Base-by-base conservation (phyloP, 2,797 vertebrate genomes). In the Gouania willdenowi region DNA sequence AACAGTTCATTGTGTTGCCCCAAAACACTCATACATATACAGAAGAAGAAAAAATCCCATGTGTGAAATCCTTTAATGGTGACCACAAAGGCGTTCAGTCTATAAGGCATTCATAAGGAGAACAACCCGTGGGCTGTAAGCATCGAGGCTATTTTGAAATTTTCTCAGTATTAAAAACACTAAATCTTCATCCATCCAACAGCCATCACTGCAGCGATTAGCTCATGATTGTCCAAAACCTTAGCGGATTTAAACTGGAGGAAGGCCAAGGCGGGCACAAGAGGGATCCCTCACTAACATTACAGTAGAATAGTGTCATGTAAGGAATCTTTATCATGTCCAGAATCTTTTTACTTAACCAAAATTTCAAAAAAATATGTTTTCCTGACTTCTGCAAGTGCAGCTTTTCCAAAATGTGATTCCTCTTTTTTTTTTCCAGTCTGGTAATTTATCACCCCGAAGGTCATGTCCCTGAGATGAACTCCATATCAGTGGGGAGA, bases 191-290 rank as follows among this genome's bases (percentile, higher is more conserved):
- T n/a, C n/a, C n/a, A n/a, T 76, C 61, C 69, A 56, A 26, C 36
- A 26, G 46, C 34, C 45, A 79, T 83, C 73, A 73, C 59, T 67
- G 52, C 55, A 25, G 41, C 36, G 44, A 69, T 79, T 76, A 70
- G 75, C 40, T 62, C 32, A 36, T 62, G 40, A 49, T 35, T 39
- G 38, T 63, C 32, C 18, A 9, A 65, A 63, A 64, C 45, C 75
- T 80, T 77, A 79, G 76, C 74, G 83, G 79, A 83, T 74, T 45
- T 50, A 17, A 50, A 39, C 42, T 82, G 81, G 67, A 75, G 0
- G 4, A 8, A 4, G 4, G 60, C 79, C 80, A 83, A 59, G 21
- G 66, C 29, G 40, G 65, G 53, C 73, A 79, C 75, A 81, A 75
- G n/a, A n/a, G 72, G 64, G 45, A 65, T 56, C 50, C 39, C 36